Conservation (phyloP, 2,888 invertebrate genomes). For the Copidosoma aretas region DNA sequence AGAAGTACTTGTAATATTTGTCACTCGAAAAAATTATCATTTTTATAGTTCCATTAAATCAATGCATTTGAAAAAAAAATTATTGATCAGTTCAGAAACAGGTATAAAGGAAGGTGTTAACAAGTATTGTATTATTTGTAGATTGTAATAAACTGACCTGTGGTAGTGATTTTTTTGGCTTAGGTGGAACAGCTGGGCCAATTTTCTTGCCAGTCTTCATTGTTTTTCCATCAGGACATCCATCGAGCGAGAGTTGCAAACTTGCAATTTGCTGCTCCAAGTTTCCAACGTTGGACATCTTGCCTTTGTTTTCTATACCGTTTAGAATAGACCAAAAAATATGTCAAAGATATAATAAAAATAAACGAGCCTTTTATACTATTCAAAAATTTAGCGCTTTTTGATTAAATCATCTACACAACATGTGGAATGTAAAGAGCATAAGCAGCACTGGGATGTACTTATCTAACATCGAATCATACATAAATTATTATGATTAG, state of each 20-base stretch:
- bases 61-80: constrained; percentile 18
- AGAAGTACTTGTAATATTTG: background rate
- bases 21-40: constrained; percentile 28
- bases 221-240: constrained; percentile 55
- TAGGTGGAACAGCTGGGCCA: constrained; percentile 82
- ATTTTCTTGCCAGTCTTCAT: constrained; percentile 67
- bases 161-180: constrained; percentile 71
- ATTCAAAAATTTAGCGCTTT: constrained; percentile 26
- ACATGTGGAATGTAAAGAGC: too few species aligned
- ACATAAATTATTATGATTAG: constrained; percentile 25
- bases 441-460: too few species aligned
- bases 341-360: background rate
- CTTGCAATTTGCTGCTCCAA: constrained; percentile 76
- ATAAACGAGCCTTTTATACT: background rate
- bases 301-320: constrained; percentile 20
- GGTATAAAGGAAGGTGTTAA: too few species aligned
- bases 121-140: background rate
- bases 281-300: constrained; percentile 67
- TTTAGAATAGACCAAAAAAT: background rate
- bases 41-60: constrained; percentile 13
- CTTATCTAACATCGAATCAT: too few species aligned
- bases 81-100: too few species aligned
- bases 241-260: constrained; percentile 69
- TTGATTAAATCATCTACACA: background rate
- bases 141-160: constrained; percentile 61